Evolutionary conservation across 2,888 invertebrate genomes (phyloP).

Genomic region (Tachina lurida): DNA sequence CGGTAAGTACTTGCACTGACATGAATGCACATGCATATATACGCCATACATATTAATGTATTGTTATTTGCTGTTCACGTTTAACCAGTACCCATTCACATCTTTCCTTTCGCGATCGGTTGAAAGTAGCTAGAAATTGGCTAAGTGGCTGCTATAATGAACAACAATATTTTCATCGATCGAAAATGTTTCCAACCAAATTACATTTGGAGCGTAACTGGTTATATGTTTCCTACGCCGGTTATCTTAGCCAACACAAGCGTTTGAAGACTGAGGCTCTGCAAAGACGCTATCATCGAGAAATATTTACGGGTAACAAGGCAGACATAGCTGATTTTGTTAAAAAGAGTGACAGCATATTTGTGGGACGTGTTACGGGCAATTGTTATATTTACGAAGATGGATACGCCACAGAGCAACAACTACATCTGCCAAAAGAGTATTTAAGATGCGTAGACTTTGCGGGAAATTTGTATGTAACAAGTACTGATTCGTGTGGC

Average conservation of each 20-base stretch:
- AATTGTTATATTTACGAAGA: slow-evolving; percentile 78
- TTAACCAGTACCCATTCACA: slow-evolving; percentile 77
- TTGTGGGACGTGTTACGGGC: slow-evolving; percentile 79
- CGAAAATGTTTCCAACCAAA: slow-evolving; percentile 84
- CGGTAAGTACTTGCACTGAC: slow-evolving; percentile 72
- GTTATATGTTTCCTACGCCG: slow-evolving; percentile 85
- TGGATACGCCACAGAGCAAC: slow-evolving; percentile 76
- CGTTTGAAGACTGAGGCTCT: slow-evolving; percentile 79
- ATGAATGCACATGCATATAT: background rate
- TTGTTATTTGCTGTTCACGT: background rate
- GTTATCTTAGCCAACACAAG: slow-evolving; percentile 78
- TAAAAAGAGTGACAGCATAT: slow-evolving; percentile 78
- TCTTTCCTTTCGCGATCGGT: slow-evolving; percentile 79
- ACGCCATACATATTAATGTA: background rate
- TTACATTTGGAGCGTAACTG: slow-evolving; percentile 83
- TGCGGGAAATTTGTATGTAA: slow-evolving; percentile 76
- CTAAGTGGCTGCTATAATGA: slow-evolving; percentile 84
- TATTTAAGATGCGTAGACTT: slow-evolving; percentile 80
- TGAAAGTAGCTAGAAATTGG: slow-evolving; percentile 84
- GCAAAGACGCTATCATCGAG: slow-evolving; percentile 77
- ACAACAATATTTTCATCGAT: slow-evolving; percentile 82
- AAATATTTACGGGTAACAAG: slow-evolving; percentile 75
- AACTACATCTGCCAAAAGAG: slow-evolving; percentile 78
- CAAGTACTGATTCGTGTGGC: slow-evolving; percentile 77
- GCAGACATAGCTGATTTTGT: slow-evolving; percentile 79